Base-by-base conservation (phyloP, 1,140 invertebrate genomes). In the Atta colombica region DNA sequence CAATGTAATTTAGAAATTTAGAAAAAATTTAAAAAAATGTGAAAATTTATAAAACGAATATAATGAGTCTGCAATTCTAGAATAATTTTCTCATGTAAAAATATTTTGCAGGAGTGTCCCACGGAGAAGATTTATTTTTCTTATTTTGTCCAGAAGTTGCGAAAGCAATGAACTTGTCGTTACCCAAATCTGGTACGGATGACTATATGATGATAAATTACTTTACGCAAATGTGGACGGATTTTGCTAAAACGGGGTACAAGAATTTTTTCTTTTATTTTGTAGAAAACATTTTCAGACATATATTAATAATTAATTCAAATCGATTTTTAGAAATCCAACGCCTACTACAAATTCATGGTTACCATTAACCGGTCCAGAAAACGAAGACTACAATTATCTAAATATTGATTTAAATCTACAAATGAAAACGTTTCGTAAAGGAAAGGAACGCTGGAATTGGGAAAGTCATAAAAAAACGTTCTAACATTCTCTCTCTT, bases 41-140 rank as follows among this genome's bases (percentile, higher is more conserved):
- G 0, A 39, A 39, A 66, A 21, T 55, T 72, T 35, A 25, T 25
- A 0, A 31, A 28, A 28, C 35, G 6, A 45, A 45, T 8, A 71
- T 39, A 1, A 49, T 51, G 1, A 39, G 7, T 18, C 3, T 61
- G 21, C 7, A 77, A 4, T 45, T 25, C 14, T 25, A 35, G 10
- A 71, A 66, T 18, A 14, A 5, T 55, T 49, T 68, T 63, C 49
- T 63, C 77, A 55, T 74, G 14, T n/a, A 51, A 65, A 6, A 12
- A 68, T 18, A 63, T 82, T 68, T 78, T 63, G 10, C 51, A 94
- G 94, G 94, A 51, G 75, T 88, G 0, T 71, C 65, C 4, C 94
- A 95, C 71, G 86, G 69, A 5, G 94, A 94, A 12, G 94, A 95
- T 4, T 21, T 94, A 35, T 1, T 25, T 8, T 94, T 86, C 21